Base-by-base conservation (phyloP, 2,113 vertebrate genomes). In the Saccopteryx bilineata region DNA sequence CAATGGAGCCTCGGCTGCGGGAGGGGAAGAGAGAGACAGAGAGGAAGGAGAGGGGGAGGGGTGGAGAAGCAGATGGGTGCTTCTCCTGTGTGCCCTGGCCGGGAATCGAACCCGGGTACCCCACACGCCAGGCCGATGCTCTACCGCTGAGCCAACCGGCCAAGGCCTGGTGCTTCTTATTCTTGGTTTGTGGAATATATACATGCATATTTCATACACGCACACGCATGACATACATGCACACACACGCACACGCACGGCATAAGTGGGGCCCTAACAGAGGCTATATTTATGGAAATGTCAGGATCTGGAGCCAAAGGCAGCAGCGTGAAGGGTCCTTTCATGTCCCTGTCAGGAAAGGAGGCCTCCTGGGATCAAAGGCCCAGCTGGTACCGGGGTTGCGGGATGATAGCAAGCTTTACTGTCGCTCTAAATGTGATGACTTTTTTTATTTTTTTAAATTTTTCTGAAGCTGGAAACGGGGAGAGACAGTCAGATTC, bases 401-500 rank as follows among this genome's bases (percentile, higher is more conserved):
- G 54, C 0, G 31, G 13, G 28, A 17, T 39, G 31, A 23, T 23
- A 69, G 76, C 19, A 7, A 52, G 65, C 21, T 50, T 96, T 82
- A 31, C 93, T 97, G 76, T 97, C 97, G 80, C 96, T 93, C 97
- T 97, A 92, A 97, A 95, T 91, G 96, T 90, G 96, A 87, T 63
- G 93, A 92, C 93, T 97, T 96, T 93, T 92, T n/a, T n/a, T n/a
- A n/a, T n/a, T n/a, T n/a, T n/a, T n/a, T n/a, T n/a, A n/a, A n/a
- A n/a, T n/a, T n/a, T n/a, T n/a, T n/a, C n/a, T n/a, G n/a, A n/a
- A n/a, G n/a, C n/a, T n/a, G n/a, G n/a, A n/a, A n/a, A n/a, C n/a
- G n/a, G n/a, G n/a, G n/a, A n/a, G n/a, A n/a, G n/a, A n/a, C n/a
- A n/a, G n/a, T n/a, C n/a, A n/a, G n/a, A n/a, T n/a, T n/a, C n/a